phyloP scores from a whole-genome alignment of 2,888 invertebrate genomes.

The Chirona hameri region DNA sequence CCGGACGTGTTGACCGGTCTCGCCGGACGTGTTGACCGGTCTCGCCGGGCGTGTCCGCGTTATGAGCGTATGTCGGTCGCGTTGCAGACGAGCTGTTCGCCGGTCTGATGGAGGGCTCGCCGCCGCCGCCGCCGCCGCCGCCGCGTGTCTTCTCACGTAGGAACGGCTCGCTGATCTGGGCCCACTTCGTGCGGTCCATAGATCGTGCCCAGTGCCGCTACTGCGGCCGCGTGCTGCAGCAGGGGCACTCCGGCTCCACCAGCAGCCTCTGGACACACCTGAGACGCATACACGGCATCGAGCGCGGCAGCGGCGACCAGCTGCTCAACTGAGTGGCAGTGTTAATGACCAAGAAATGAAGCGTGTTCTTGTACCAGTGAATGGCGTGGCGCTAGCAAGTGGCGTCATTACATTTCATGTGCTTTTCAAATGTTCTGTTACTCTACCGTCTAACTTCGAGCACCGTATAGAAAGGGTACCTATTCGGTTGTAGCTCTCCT shows the following conservation, averaged over 20 bases:
- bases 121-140: conserved; percentile 48
- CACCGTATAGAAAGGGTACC: too few species aligned
- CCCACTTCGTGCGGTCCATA: not conserved
- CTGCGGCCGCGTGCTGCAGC: not conserved
- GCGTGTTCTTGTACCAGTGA: too few species aligned
- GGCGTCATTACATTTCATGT: too few species aligned
- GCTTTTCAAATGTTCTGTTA: too few species aligned
- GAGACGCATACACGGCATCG: not conserved
- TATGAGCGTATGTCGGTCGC: too few species aligned
- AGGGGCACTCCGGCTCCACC: not conserved
- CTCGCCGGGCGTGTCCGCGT: too few species aligned
- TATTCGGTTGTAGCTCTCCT: too few species aligned
- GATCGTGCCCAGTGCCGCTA: not conserved
- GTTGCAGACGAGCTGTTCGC: conserved; percentile 45
- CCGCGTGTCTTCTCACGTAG: conserved; percentile 40
- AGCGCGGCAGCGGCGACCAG: conserved; percentile 36
- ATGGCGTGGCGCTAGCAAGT: too few species aligned
- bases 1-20: too few species aligned
- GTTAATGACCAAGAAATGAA: too few species aligned
- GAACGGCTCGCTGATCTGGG: not conserved
- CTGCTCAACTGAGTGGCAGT: conserved; percentile 45
- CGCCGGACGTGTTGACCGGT: too few species aligned
- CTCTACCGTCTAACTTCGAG: too few species aligned
- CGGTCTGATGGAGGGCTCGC: conserved; percentile 45
- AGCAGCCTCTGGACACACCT: not conserved